phyloP scores from a whole-genome alignment of 2,797 vertebrate species.

The Brachymystax lenok region DNA sequence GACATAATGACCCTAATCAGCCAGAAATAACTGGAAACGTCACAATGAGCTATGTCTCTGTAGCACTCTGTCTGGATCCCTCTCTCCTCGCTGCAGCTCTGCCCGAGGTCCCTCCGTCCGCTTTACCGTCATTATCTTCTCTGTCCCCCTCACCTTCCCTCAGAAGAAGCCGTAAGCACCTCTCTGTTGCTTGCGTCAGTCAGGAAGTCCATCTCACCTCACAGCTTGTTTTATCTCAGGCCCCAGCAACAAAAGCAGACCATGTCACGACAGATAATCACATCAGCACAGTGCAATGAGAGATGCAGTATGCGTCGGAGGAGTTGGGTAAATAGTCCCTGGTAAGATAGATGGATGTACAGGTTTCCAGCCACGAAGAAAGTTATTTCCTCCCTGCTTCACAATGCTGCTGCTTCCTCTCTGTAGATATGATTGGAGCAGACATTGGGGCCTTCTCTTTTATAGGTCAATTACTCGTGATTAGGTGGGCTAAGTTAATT shows the following conservation, averaged over 20 bases:
- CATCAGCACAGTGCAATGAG: conserved; percentile 58
- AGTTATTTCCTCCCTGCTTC: conserved; percentile 11
- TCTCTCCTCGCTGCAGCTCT: background rate
- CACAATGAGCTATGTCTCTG: conserved; percentile 99
- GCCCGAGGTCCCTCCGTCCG: background rate
- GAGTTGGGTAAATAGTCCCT: conserved; percentile 39
- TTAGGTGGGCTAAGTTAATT: conserved; percentile 89
- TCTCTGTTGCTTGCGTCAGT: conserved; percentile 52
- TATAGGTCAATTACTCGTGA: conserved; percentile 92
- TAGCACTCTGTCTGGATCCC: conserved; percentile 82
- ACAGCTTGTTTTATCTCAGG: background rate
- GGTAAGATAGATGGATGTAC: conserved; percentile 31
- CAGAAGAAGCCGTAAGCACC: conserved; percentile 80
- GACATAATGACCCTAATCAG: conserved; percentile 99
- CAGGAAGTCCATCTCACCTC: background rate
- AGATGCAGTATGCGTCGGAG: conserved; percentile 46
- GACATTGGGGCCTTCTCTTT: conserved; percentile 82
- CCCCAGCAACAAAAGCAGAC: conserved; percentile 29
- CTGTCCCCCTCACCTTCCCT: conserved; percentile 81
- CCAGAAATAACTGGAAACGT: conserved; percentile 99
- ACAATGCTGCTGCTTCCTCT: conserved; percentile 59
- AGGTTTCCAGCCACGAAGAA: conserved; percentile 8
- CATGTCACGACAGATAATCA: conserved; percentile 79
- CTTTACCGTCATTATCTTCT: conserved; percentile 85
- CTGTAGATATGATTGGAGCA: conserved; percentile 84